Percentiles rank a stretch among this genome's conserved stretches.
Evolutionary conservation across 1,140 invertebrate genomes (phyloP).

Genomic region (Hypsibius dujardini): DNA sequence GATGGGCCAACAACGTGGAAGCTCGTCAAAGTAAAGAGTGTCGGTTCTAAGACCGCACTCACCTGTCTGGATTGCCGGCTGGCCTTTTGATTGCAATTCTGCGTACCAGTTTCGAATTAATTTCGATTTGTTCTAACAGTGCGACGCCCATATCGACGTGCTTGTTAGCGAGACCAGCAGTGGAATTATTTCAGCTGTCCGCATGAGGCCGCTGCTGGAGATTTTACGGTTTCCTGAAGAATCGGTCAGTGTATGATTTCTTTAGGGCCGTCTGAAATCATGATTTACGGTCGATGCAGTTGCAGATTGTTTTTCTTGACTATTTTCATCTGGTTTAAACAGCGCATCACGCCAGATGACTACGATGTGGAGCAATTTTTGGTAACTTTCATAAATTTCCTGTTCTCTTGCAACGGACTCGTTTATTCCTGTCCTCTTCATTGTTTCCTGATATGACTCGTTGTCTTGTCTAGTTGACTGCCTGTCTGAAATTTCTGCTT

Average conservation of each 20-base stretch:
- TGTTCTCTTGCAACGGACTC: too few relatives aligned
- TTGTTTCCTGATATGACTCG: too few relatives aligned
- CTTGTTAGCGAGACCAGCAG: background rate
- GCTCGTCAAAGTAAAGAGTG: too few relatives aligned
- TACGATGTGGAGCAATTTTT: conserved; percentile 1
- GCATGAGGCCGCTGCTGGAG: conserved; percentile 4
- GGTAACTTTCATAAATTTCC: background rate
- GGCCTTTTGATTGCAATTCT: background rate
- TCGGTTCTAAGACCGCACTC: too few relatives aligned
- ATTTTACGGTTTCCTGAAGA: background rate
- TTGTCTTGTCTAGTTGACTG: too few relatives aligned
- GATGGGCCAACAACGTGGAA: too few relatives aligned
- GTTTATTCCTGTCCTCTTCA: too few relatives aligned
- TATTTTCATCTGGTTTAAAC: background rate
- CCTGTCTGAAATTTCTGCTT: too few relatives aligned
- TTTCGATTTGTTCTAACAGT: background rate
- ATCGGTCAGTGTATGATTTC: background rate
- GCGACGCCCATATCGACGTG: background rate
- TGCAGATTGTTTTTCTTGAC: background rate
- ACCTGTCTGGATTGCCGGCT: too few relatives aligned
- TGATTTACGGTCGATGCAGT: background rate
- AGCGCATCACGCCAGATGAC: background rate
- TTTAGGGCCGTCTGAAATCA: background rate
- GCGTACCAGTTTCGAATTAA: background rate
- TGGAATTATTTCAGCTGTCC: background rate